Evolutionary conservation across 2,113 vertebrate species (phyloP), one percentile per base, ranked within the genome.

Genomic region (Porphyrio hochstetteri): DNA sequence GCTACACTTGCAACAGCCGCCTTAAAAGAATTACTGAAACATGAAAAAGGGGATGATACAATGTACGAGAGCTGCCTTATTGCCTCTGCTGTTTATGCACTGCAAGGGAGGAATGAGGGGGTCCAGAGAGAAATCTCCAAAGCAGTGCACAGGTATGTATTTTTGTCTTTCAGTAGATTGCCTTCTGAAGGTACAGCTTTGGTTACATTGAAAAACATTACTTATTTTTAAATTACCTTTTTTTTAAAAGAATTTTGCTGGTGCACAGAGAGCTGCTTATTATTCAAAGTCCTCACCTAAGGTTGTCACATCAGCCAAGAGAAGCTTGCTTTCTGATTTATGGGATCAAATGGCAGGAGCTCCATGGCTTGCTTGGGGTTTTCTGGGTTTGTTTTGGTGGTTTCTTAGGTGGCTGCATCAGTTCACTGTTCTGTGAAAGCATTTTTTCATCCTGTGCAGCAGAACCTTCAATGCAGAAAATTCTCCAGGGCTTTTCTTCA

Each of bases 11-110:
- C 99, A 44, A 98, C 98, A 70, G 99, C 99, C 44, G 99, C 99
- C 5, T 98, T 99, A 9, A 98, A 99, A 3, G 99, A 99, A 94
- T 95, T 99, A 72, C 96, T 99, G 76, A 99, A 99, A 93, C 98
- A 98, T 60, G 76, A 96, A 31, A 97, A 95, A 48, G 92, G 86
- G 35, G 80, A 84, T 7, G 96, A 85, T 7, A 72, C 91, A 4
- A 86, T 98, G 77, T 98, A 99, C 82, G 98, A 99, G 71, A 98
- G 92, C 19, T 99, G 98, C 96, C 98, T 99, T 61, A 98, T 99
- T 75, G 98, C 98, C 38, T 98, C 98, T 84, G 98, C 98, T 13
- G 93, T 99, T 84, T 97, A 98, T 90, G 98, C 98, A 3, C 93
- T 99, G 60, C 99, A 99, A 96, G 99, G 99, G 46, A 98, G 98